phyloP scores from a whole-genome alignment of 2,888 invertebrate genomes.

The Copidosoma aretas region DNA sequence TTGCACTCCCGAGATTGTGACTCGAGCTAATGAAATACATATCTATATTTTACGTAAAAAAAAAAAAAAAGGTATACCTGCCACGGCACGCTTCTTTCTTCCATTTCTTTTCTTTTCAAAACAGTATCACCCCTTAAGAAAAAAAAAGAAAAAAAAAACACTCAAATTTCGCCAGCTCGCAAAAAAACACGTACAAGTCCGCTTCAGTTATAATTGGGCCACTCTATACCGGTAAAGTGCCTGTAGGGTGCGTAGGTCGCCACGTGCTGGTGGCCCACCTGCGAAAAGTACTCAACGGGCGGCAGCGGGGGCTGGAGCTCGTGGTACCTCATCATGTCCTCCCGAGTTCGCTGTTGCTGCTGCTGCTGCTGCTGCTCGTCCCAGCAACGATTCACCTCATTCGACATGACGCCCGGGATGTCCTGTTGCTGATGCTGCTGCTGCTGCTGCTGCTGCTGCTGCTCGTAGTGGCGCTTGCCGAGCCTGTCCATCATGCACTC shows the following conservation, averaged over 20 bases:
- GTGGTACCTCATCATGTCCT: conserved; percentile 59
- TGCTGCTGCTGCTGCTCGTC: conserved; percentile 29
- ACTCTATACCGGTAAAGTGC: conserved; percentile 58
- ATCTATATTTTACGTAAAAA: too few species aligned
- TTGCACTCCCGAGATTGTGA: too few species aligned
- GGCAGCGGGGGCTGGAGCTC: conserved; percentile 56
- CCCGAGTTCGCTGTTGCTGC: conserved; percentile 30
- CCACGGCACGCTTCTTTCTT: too few species aligned
- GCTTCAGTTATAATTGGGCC: conserved; percentile 43
- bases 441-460: conserved; percentile 26
- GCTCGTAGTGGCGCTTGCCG: conserved; percentile 10
- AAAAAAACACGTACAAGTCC: too few species aligned
- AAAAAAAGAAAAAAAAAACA: too few species aligned
- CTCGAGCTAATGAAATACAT: too few species aligned
- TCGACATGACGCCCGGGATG: neutral
- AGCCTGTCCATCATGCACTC: conserved; percentile 38
- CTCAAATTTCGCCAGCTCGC: too few species aligned
- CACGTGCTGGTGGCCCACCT: conserved; percentile 51
- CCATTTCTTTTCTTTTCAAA: too few species aligned
- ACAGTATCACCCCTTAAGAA: too few species aligned
- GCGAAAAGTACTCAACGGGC: conserved; percentile 56
- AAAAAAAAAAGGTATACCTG: too few species aligned
- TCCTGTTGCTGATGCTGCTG: too few species aligned
- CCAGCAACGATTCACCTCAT: conserved; percentile 17
- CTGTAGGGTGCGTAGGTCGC: conserved; percentile 58